Conservation (phyloP, 2,888 invertebrate species). For the Dolichomitus sp. region DNA sequence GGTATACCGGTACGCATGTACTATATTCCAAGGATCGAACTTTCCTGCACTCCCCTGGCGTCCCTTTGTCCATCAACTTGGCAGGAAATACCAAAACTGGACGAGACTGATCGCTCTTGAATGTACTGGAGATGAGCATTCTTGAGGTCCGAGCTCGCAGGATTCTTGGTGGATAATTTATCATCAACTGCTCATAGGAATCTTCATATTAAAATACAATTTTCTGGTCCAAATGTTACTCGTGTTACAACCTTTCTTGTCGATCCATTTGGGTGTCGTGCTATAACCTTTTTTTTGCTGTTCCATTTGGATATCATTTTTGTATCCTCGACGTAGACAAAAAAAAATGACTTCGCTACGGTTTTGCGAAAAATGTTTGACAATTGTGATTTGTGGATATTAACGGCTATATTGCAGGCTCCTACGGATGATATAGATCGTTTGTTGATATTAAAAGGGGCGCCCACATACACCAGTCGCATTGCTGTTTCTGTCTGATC, state of each 20-base stretch:
- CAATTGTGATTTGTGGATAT: slow-evolving; percentile 68
- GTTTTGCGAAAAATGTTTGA: slow-evolving; percentile 48
- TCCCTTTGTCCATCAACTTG: slow-evolving; percentile 6
- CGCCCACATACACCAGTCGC: background rate
- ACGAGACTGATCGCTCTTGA: background rate
- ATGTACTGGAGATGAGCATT: slow-evolving; percentile 1
- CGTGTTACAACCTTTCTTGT: background rate
- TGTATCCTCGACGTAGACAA: background rate
- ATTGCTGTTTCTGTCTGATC: background rate
- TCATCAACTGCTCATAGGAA: background rate
- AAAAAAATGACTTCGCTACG: background rate
- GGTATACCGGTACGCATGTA: no score
- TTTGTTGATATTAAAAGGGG: slow-evolving; percentile 50
- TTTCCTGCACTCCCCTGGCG: background rate
- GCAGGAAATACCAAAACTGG: background rate
- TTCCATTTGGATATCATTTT: background rate
- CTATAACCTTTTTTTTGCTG: background rate
- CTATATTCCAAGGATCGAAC: background rate
- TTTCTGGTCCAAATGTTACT: background rate
- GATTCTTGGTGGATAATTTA: background rate
- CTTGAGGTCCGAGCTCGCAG: background rate
- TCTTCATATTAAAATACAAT: background rate
- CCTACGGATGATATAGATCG: slow-evolving; percentile 61
- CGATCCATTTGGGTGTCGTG: background rate
- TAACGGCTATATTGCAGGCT: slow-evolving; percentile 56